Evolutionary conservation across 2,797 vertebrate species (phyloP).

Genomic region (Pangasius macronema): DNA sequence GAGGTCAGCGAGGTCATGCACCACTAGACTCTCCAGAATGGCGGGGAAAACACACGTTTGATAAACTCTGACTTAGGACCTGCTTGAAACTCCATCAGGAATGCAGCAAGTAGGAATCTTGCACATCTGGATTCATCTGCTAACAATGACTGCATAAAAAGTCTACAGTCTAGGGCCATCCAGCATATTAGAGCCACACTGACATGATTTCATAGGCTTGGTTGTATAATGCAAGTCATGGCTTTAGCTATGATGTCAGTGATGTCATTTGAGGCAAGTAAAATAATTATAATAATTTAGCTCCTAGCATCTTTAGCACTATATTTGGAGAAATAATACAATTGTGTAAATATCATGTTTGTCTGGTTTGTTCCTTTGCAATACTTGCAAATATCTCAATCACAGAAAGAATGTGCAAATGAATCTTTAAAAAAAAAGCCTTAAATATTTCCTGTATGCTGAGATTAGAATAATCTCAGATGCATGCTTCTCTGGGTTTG

Average conservation of each 20-base stretch:
- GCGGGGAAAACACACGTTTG: background rate
- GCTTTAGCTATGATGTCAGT: too few relatives aligned
- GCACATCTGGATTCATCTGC: background rate
- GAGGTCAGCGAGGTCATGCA: background rate
- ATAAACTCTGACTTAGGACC: background rate
- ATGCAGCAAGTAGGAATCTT: background rate
- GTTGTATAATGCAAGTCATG: background rate
- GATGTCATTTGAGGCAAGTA: background rate
- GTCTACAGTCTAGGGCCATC: background rate
- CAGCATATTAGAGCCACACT: background rate
- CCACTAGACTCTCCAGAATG: background rate
- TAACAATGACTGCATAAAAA: background rate
- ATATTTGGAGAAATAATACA: background rate
- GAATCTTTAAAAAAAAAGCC: background rate
- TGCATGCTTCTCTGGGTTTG: background rate
- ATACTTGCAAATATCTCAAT: too few relatives aligned
- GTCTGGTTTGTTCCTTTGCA: background rate
- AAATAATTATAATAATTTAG: background rate
- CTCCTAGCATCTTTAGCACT: background rate
- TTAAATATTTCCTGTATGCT: background rate
- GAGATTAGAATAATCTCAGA: background rate
- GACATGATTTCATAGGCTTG: background rate
- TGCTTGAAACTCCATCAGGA: background rate
- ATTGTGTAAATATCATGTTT: background rate
- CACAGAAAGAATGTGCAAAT: background rate